Percentiles rank a stretch among this genome's conserved stretches.
Conservation (phyloP, 2,888 invertebrate species). For the Yponomeuta evonymella region DNA sequence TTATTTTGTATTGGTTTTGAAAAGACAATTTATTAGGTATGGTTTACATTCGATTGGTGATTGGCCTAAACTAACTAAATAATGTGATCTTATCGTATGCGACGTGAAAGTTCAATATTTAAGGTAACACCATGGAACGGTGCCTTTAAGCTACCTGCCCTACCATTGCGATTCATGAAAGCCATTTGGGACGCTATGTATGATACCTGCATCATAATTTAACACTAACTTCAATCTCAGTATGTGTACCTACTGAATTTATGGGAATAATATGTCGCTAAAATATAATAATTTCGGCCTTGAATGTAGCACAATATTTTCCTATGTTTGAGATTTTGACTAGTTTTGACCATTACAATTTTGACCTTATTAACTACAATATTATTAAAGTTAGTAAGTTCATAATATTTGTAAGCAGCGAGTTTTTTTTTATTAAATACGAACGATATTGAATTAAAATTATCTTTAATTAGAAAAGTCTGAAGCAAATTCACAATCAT, state of each 20-base stretch:
- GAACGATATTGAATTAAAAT: too few species aligned
- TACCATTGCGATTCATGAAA: too few species aligned
- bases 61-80: constrained; percentile 9
- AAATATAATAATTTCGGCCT: not conserved
- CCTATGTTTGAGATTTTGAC: not conserved
- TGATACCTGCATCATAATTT: too few species aligned
- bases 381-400: not conserved
- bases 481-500: not conserved
- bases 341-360: not conserved
- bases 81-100: not conserved
- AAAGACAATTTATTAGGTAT: constrained; percentile 12
- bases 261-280: not conserved
- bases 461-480: too few species aligned
- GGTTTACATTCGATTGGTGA: not conserved
- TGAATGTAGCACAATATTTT: not conserved
- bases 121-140: too few species aligned
- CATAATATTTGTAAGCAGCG: too few species aligned
- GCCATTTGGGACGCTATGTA: too few species aligned
- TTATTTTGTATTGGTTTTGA: constrained; percentile 13
- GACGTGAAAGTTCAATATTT: too few species aligned
- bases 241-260: not conserved
- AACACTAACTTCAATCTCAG: too few species aligned
- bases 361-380: not conserved
- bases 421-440: too few species aligned
- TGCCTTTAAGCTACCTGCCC: too few species aligned